These are phyloP conservation scores for Siniperca knerii DNA, from an alignment of 2,113 vertebrate genomes.

Conservation along the genomic window DNA sequence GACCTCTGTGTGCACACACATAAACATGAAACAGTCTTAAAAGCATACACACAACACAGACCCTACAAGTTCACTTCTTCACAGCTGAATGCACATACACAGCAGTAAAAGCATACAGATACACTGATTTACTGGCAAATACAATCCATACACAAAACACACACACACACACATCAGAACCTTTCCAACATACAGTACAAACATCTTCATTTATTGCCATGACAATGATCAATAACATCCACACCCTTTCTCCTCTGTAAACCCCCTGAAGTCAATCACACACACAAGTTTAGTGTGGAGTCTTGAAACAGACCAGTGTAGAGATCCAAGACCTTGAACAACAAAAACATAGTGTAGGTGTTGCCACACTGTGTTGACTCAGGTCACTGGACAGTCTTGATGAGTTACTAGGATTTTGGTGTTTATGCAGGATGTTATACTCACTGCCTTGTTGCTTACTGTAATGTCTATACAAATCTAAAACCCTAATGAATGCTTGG, in stretches of 20 bases:
- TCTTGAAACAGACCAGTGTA: conserved; percentile 29
- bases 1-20: conserved; percentile 8
- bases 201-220: conserved; percentile 64
- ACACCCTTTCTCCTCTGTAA: conserved; percentile 58
- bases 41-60: conserved; percentile 6
- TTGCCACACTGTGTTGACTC: conserved; percentile 5
- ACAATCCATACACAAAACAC: background rate
- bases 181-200: conserved; percentile 19
- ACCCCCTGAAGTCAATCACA: conserved; percentile 37
- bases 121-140: conserved; percentile 16
- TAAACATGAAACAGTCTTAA: conserved; percentile 22
- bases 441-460: background rate
- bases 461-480: background rate
- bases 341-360: conserved; percentile 26
- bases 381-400: conserved; percentile 4
- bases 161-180: background rate
- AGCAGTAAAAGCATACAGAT: conserved; percentile 15
- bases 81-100: conserved; percentile 12
- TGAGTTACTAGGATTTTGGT: background rate
- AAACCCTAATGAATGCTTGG: background rate
- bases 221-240: conserved; percentile 68
- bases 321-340: conserved; percentile 24
- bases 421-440: conserved; percentile 11
- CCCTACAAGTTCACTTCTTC: conserved; percentile 29
- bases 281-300: background rate